Evolutionary conservation across 1,140 invertebrate genomes (phyloP), one percentile per base, ranked within the genome.

Genomic region (Nasonia vitripennis): DNA sequence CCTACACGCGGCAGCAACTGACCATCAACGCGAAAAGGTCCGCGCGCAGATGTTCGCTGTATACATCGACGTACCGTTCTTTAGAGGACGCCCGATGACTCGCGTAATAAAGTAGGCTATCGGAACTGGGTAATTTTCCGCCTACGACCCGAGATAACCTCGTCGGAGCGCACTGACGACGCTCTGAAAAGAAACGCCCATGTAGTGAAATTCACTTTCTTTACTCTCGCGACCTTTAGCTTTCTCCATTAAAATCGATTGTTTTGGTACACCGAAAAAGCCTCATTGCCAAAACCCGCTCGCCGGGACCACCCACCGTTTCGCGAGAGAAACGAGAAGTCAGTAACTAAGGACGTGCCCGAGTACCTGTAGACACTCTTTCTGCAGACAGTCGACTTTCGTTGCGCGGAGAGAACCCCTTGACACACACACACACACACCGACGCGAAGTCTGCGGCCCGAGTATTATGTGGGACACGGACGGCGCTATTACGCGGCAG

Each of bases 71-170:
- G 7, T 62, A 83, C 31, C 68, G 67, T 81, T 81, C 12, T 41
- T 23, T 41, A 73, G 81, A 14, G 31, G 20, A 62, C 20, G 20
- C 6, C 20, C 20, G 34, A 20, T 79, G n/a, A 68, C 34, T 37
- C 34, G 27, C 20, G 10, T 81, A 73, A 77, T 20, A 62, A 82
- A 83, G 81, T 75, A 75, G 81, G 71, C 55, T 83, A 83, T 83
- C 81, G 81, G 70, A 82, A 82, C 79, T 71, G 31, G 23, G 23
- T 51, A 34, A 82, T 82, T 82, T 74, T 73, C 37, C 80, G 23
- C 62, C 78, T 80, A 17, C 70, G 70, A 71, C 27, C 2, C 23
- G 27, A 10, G 70, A 34, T 11, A 3, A 62, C 55, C 4, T 20
- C 20, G 20, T 37, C 41, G 10, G 41, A 45, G 9, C 7, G 37